These are phyloP conservation scores for Festucalex cinctus DNA, from an alignment of 2,113 vertebrate species.

Conservation along the genomic window DNA sequence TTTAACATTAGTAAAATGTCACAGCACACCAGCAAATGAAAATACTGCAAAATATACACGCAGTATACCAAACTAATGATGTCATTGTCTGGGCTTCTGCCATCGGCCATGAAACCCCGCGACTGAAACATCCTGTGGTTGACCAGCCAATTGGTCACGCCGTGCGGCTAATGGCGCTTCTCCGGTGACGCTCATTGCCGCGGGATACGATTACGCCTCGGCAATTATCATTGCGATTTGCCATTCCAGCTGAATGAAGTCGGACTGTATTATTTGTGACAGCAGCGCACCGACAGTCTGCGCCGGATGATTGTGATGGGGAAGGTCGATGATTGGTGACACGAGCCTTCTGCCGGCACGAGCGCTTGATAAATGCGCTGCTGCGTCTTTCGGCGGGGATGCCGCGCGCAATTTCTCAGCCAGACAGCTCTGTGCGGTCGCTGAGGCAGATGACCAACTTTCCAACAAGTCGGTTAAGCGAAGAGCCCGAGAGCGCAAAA, in stretches of 20 bases:
- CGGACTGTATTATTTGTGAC: slow-evolving; percentile 59
- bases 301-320: slow-evolving; percentile 52
- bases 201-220: slow-evolving; percentile 64
- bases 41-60: no score
- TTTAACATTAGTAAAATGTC: no score
- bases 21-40: no score
- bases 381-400: slow-evolving; percentile 42
- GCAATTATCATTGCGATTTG: slow-evolving; percentile 69
- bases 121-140: slow-evolving; percentile 25
- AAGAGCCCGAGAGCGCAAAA: not conserved
- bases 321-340: slow-evolving; percentile 42
- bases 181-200: slow-evolving; percentile 63
- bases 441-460: slow-evolving; percentile 34
- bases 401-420: slow-evolving; percentile 39
- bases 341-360: slow-evolving; percentile 46
- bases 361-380: slow-evolving; percentile 48
- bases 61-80: no score
- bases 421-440: slow-evolving; percentile 33
- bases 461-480: slow-evolving; percentile 11
- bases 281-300: slow-evolving; percentile 43
- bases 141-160: slow-evolving; percentile 63
- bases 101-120: not conserved
- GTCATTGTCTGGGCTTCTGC: no score
- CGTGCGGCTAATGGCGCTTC: slow-evolving; percentile 61
- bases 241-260: slow-evolving; percentile 66